These are phyloP conservation scores for Echiichthys vipera DNA, from an alignment of 2,797 vertebrate genomes.

Conservation along the genomic window DNA sequence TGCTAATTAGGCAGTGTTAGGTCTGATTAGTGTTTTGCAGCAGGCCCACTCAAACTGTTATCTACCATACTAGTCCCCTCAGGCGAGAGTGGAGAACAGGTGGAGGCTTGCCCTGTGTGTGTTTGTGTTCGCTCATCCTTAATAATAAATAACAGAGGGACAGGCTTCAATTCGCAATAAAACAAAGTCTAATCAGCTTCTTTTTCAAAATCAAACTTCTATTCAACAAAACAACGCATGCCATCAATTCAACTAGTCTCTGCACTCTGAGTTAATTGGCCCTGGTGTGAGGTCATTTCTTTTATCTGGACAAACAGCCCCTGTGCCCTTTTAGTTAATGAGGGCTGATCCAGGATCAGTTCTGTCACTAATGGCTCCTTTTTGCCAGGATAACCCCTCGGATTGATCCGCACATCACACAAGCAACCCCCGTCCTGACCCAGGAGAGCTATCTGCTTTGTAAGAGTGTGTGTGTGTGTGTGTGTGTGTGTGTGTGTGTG, in stretches of 20 bases:
- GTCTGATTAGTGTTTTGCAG: constrained; percentile 93
- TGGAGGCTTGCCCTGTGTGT: constrained; percentile 76
- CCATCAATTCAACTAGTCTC: constrained; percentile 44
- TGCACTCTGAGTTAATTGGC: constrained; percentile 73
- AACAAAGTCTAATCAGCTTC: constrained; percentile 65
- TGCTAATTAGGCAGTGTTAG: constrained; percentile 95
- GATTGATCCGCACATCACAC: constrained; percentile 75
- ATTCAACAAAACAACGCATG: constrained; percentile 49
- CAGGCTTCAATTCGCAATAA: constrained; percentile 65
- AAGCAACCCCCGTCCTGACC: constrained; percentile 61
- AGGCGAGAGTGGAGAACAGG: constrained; percentile 84
- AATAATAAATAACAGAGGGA: constrained; percentile 78
- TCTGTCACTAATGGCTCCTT: constrained; percentile 74
- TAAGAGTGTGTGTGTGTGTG: constrained; percentile 4
- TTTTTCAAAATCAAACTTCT: constrained; percentile 63
- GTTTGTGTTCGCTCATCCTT: constrained; percentile 50
- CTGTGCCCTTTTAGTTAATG: constrained; percentile 79
- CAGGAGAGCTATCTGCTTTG: constrained; percentile 23
- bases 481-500: not conserved
- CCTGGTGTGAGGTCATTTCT: constrained; percentile 71
- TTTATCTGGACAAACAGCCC: constrained; percentile 78
- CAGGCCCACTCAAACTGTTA: constrained; percentile 91
- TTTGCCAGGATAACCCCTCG: constrained; percentile 68
- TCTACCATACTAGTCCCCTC: constrained; percentile 94
- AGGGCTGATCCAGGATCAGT: constrained; percentile 77